Conservation (phyloP, 2,888 invertebrate species). For the Altica lythri region DNA sequence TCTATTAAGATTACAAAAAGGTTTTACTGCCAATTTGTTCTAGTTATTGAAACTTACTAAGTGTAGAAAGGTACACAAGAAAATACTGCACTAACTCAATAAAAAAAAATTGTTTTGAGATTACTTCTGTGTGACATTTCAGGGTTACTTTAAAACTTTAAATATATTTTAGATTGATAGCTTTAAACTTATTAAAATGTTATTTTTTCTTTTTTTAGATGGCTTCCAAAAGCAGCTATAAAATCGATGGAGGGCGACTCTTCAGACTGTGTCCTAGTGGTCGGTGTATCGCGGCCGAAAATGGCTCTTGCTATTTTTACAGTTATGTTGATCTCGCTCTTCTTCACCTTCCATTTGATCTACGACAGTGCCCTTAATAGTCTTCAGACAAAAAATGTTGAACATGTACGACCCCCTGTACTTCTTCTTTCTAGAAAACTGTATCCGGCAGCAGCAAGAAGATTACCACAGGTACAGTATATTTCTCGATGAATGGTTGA, state of each 20-base stretch:
- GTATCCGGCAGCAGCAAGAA: slow-evolving; percentile 66
- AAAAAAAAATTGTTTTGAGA: too few relatives aligned
- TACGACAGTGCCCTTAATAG: slow-evolving; percentile 85
- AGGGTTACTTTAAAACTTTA: too few relatives aligned
- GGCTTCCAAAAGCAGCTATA: slow-evolving; percentile 82
- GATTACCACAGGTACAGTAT: slow-evolving; percentile 67
- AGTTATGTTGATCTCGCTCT: slow-evolving; percentile 79
- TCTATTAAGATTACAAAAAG: too few relatives aligned
- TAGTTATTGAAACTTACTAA: too few relatives aligned
- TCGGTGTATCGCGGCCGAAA: slow-evolving; percentile 83
- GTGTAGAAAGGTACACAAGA: too few relatives aligned
- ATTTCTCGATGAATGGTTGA: too few relatives aligned
- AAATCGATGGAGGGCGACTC: slow-evolving; percentile 82
- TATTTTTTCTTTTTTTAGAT: slow-evolving; percentile 64
- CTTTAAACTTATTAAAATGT: too few relatives aligned
- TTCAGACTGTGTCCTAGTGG: slow-evolving; percentile 82
- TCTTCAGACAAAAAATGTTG: slow-evolving; percentile 63
- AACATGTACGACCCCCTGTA: slow-evolving; percentile 51
- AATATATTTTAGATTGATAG: too few relatives aligned
- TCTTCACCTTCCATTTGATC: slow-evolving; percentile 82
- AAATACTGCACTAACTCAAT: too few relatives aligned
- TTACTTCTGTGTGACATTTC: too few relatives aligned
- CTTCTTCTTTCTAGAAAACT: slow-evolving; percentile 53
- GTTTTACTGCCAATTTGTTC: too few relatives aligned
- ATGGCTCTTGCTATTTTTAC: slow-evolving; percentile 80